These are phyloP conservation scores for Amia ocellicauda DNA, from an alignment of 2,113 vertebrate genomes.

Conservation along the genomic window DNA sequence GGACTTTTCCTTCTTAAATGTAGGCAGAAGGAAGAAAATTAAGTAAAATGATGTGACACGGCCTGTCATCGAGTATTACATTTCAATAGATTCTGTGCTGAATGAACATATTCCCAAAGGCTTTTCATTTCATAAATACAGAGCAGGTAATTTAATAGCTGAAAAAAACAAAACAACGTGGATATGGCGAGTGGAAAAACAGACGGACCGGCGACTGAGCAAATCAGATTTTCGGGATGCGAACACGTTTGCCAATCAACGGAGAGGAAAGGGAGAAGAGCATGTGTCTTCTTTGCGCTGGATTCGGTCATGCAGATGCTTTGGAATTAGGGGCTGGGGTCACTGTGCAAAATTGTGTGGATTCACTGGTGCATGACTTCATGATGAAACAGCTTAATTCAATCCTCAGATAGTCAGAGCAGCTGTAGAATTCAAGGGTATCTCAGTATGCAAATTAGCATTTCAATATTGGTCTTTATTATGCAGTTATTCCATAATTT, in stretches of 20 bases:
- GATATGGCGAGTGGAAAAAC: slow-evolving; percentile 35
- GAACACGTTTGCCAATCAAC: too few relatives aligned
- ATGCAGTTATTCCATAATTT: too few relatives aligned
- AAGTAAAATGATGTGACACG: slow-evolving; percentile 63
- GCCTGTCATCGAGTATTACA: slow-evolving; percentile 65
- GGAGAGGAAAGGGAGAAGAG: background rate
- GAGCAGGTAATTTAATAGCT: slow-evolving; percentile 61
- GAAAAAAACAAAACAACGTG: slow-evolving; percentile 54
- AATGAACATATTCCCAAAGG: slow-evolving; percentile 56
- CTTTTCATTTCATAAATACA: slow-evolving; percentile 55
- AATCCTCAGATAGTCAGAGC: too few relatives aligned
- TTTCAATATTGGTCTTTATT: too few relatives aligned
- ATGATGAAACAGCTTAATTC: too few relatives aligned
- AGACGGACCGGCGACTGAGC: slow-evolving; percentile 58
- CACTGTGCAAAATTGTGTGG: too few relatives aligned
- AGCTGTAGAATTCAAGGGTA: too few relatives aligned
- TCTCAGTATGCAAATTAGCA: too few relatives aligned
- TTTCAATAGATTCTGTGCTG: slow-evolving; percentile 46
- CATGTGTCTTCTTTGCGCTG: background rate
- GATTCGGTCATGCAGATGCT: background rate
- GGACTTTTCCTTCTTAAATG: slow-evolving; percentile 49
- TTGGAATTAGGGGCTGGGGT: background rate
- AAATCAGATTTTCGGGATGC: too few relatives aligned
- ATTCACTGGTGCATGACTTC: too few relatives aligned
- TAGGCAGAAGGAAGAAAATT: slow-evolving; percentile 60